Percentiles rank a stretch among this genome's conserved stretches.
These are phyloP conservation scores for Machaerirhynchus nigripectus DNA, from an alignment of 2,113 vertebrate species.

Conservation along the genomic window DNA sequence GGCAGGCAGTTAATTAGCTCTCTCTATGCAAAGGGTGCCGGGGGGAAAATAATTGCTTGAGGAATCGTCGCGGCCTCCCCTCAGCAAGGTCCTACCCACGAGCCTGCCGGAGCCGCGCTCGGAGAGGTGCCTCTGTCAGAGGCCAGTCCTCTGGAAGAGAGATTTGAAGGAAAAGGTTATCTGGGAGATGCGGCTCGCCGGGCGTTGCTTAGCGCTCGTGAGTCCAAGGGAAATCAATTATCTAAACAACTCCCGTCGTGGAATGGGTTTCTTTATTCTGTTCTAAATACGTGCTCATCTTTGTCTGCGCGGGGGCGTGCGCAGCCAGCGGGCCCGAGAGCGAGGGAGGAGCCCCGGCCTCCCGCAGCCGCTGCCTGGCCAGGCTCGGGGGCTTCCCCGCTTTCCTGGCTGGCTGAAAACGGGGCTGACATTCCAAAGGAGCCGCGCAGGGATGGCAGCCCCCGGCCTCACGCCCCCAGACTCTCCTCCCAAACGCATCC, in stretches of 20 bases:
- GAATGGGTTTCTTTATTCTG: conserved; percentile 38
- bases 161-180: conserved; percentile 40
- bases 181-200: not conserved
- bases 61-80: not conserved
- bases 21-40: conserved; percentile 21
- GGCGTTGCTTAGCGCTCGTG: conserved; percentile 8
- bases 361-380: fast-evolving
- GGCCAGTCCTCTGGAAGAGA: conserved; percentile 27
- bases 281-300: not conserved
- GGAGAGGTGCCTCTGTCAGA: not conserved
- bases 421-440: not conserved
- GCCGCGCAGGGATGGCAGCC: not conserved
- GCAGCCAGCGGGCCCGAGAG: not conserved
- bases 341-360: not conserved
- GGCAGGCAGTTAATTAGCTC: conserved; percentile 57
- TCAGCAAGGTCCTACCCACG: conserved; percentile 4
- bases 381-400: not conserved
- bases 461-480: fast-evolving
- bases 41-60: conserved; percentile 50
- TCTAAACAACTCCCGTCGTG: not conserved
- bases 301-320: not conserved
- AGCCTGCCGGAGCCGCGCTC: not conserved
- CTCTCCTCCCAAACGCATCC: fast-evolving
- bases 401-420: fast-evolving
- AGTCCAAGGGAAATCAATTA: conserved; percentile 59